Base-by-base conservation (phyloP, 2,113 vertebrate species). In the Clarias batrachus region DNA sequence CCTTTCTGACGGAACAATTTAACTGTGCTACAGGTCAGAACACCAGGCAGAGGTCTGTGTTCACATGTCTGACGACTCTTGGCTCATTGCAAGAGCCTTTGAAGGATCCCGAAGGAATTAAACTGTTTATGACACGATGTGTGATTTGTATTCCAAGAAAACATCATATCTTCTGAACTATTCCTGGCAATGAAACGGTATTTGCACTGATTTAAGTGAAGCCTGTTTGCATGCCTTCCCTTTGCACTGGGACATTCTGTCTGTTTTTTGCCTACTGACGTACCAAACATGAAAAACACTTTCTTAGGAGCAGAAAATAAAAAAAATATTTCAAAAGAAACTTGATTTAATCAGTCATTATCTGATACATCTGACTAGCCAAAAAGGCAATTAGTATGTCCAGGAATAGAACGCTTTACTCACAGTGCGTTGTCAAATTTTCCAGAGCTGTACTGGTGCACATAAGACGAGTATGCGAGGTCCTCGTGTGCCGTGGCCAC, bases 401-500 rank as follows among this genome's bases (percentile, higher is more conserved):
- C 52, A 30, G 41, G 23, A 86, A 30, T 19, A 80, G 76, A 87
- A 27, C 33, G 37, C 59, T 41, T 30, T 87, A 98, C 98, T 99
- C 94, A 99, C 98, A 98, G 95, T 59, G 98, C 98, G 82, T 98
- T 98, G 93, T 98, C 97, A 60, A 99, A 99, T 81, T 99, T 99
- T 83, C 98, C 98, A 92, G 98, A 99, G 93, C 98, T 99, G 93
- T 99, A 99, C 93, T 99, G 98, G 94, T 99, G 98, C 89, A 99
- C 98, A 0, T 99, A 99, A 0, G 98, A 99, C 21, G 98, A 99
- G 86, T 99, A 99, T 9, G 98, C 98, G 91, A 99, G 92, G 90
- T 99, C 98, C 92, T 99, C 98, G 37, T 99, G 98, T 80, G 98
- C 98, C 56, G 97, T 99, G 79, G 98, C 98, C 88, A 99, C 98